Conservation (phyloP, 2,797 vertebrate species). For the Pristis pectinata region DNA sequence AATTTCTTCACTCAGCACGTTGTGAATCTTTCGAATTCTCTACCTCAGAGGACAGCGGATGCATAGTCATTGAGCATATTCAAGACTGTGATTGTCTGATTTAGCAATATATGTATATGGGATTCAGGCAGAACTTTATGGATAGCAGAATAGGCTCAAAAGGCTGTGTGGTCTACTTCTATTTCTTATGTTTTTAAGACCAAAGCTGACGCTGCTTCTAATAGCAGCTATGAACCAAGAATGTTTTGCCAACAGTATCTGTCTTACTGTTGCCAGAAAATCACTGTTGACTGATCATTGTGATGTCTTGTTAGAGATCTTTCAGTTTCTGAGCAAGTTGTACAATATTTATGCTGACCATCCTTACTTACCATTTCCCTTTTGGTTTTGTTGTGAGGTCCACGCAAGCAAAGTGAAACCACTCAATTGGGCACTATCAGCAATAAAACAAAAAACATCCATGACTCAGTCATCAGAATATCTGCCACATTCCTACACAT, state of each 20-base stretch:
- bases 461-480: not conserved
- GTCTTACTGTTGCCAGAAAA: not conserved
- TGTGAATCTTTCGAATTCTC: no score
- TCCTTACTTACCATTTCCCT: slow-evolving; percentile 84
- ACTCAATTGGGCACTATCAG: slow-evolving; percentile 88
- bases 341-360: not conserved
- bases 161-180: no score
- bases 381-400: slow-evolving; percentile 94
- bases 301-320: not conserved
- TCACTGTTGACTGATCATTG: not conserved
- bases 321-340: not conserved
- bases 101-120: no score
- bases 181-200: not conserved
- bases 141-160: no score
- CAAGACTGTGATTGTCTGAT: no score
- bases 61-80: no score
- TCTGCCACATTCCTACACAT: not conserved
- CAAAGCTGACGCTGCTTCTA: not conserved
- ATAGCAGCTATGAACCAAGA: not conserved
- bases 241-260: not conserved
- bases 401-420: slow-evolving; percentile 97
- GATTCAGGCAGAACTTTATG: no score
- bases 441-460: slow-evolving; percentile 34
- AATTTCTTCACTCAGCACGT: no score
- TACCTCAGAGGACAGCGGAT: no score